Evolutionary conservation across 1,140 invertebrate species (phyloP), one percentile per base, ranked within the genome.

Genomic region (Coelopa frigida): DNA sequence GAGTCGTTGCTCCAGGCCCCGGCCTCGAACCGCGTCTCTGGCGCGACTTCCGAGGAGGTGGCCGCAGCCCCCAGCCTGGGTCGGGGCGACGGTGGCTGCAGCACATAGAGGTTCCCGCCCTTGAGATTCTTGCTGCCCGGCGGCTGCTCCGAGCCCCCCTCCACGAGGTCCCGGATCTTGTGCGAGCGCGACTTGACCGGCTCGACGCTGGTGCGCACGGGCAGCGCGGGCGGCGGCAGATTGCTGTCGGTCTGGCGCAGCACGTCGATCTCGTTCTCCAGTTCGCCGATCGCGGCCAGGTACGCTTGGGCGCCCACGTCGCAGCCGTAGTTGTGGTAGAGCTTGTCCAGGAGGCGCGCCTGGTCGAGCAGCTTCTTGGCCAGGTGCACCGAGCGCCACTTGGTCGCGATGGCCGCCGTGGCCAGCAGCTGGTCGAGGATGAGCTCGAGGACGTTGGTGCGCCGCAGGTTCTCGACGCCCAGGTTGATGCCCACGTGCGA

Each of bases 311-410:
- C 78, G 11, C 72, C 55, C 31, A 77, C 73, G 17, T 72, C 71
- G 27, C 64, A 68, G 3, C 70, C 67, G 35, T 75, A 68, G 15
- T 84, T 80, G 26, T 73, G 70, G 12, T 88, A 70, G 1, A 87
- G 60, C 35, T 74, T 72, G 18, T 77, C 76, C 3, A 89, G 69
- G 42, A 83, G 73, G 42, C 78, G 75, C 1, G 81, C 78, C 51
- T 88, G 84, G 38, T 81, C 73, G 10, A 87, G 61, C 49, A 84
- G 87, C 17, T 81, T 73, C 2, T 74, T 63, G 22, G 80, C 80
- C 54, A 82, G 77, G 35, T 70, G 62, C 18, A 72, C 64, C 2
- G 79, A 73, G 14, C 76, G 72, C 3, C 58, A 59, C 15, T 52
- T 42, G 0, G 47, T 49, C 2, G 63, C 50, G 20, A 50, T 50